These are phyloP conservation scores for Lacerta viridis DNA, from an alignment of 2,797 vertebrate genomes.

Conservation along the genomic window DNA sequence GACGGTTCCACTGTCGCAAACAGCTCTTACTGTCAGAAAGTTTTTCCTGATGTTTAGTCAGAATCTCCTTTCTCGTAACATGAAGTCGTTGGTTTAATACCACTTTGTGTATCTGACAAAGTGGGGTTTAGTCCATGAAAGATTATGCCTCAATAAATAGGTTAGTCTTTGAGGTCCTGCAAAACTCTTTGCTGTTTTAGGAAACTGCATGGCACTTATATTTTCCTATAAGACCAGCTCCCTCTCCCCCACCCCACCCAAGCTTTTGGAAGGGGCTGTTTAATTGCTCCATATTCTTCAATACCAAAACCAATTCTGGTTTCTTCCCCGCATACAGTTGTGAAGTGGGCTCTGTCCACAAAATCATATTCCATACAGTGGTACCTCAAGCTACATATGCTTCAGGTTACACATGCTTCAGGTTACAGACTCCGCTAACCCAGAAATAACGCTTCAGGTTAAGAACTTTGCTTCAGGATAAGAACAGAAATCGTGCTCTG, in stretches of 20 bases:
- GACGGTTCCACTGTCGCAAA: too few species aligned
- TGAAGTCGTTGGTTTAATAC: too few species aligned
- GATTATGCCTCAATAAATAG: background rate
- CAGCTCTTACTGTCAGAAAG: too few species aligned
- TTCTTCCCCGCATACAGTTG: background rate
- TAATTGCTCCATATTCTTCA: background rate
- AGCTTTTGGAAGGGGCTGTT: background rate
- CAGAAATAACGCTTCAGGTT: too few species aligned
- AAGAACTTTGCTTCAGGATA: too few species aligned
- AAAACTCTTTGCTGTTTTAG: background rate
- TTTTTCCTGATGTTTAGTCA: too few species aligned
- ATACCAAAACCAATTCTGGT: background rate
- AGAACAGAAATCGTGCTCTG: too few species aligned
- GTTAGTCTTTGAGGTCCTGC: background rate
- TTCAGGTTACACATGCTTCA: too few species aligned
- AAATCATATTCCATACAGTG: background rate
- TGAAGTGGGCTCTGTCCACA: too few species aligned
- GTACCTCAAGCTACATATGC: too few species aligned
- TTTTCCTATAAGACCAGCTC: background rate
- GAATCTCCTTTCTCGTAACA: too few species aligned
- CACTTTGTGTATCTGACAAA: background rate
- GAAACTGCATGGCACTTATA: background rate
- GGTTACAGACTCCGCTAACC: too few species aligned
- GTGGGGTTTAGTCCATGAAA: background rate
- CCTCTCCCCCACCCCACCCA: background rate